Evolutionary conservation across 2,888 invertebrate species (phyloP).

Genomic region (Anaspis maculata): DNA sequence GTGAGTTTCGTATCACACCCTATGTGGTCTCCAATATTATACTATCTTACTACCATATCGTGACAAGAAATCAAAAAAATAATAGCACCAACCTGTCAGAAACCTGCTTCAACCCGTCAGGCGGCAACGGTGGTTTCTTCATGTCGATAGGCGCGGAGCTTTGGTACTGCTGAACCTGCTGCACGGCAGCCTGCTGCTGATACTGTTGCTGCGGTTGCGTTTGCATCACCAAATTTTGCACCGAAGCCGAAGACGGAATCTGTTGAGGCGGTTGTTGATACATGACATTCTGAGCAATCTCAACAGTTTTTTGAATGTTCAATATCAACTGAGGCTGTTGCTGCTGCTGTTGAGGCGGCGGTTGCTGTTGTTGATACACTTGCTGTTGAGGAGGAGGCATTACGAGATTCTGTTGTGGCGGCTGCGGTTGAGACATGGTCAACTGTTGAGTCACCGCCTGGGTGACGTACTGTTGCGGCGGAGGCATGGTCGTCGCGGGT

Average conservation of each 20-base stretch:
- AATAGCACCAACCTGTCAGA: conserved; percentile 23
- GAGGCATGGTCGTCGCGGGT: background rate
- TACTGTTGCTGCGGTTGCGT: conserved; percentile 12
- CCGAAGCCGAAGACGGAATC: conserved; percentile 23
- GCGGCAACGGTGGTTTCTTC: conserved; percentile 23
- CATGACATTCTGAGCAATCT: conserved; percentile 5
- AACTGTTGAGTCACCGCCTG: background rate
- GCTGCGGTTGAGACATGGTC: conserved; percentile 10
- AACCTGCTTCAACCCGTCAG: conserved; percentile 42
- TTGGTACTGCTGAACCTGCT: background rate
- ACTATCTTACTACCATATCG: no score
- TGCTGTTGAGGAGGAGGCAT: background rate
- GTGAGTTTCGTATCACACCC: no score
- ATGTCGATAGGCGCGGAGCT: conserved; percentile 22
- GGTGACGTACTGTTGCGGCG: background rate
- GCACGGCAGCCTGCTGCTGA: conserved; percentile 2
- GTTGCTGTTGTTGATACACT: background rate
- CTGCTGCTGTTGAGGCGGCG: conserved; percentile 9
- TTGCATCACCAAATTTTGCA: conserved; percentile 24
- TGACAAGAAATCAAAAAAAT: no score
- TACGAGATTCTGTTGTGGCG: conserved; percentile 10
- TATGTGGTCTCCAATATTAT: no score
- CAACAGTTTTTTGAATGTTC: conserved; percentile 17
- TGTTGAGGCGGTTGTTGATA: conserved; percentile 8
- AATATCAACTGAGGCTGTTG: conserved; percentile 20